Evolutionary conservation across 2,113 vertebrate species (phyloP), one percentile per base, ranked within the genome.

Genomic region (Australoheros scitulus): DNA sequence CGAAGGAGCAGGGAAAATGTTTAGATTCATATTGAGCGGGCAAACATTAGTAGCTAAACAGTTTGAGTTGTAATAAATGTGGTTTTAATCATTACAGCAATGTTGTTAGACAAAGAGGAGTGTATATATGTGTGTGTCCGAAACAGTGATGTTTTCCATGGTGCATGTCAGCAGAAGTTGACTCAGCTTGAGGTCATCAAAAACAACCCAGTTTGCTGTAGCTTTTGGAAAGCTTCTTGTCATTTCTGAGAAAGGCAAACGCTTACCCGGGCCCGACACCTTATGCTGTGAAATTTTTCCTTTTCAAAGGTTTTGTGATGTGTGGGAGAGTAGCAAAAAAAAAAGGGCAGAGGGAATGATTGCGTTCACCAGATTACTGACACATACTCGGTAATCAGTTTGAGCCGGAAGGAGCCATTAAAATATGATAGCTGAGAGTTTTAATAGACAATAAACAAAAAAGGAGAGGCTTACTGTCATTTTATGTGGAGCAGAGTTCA

Each of bases 1-100:
- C 90, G 87, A 84, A 90, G 85, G 83, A 86, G 85, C 86, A 82
- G 87, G 90, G 90, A 89, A 94, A 91, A 92, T 91, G 89, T 93
- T 93, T 92, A 64, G 80, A 87, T 84, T 89, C 70, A 29, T 41
- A 50, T 74, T 15, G 70, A 81, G 74, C 11, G 20, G 79, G 56
- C 81, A 86, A 86, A 89, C 82, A 81, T 41, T 6, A 61, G 74
- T 81, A 52, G 65, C 75, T 72, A 86, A 78, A 86, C 47, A 41
- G 20, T 24, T 61, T 17, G 52, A 77, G 52, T 65, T 43, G 61
- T 58, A 83, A 59, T 78, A 14, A 65, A 61, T 81, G 61, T 22
- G 18, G 20, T 70, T 82, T 77, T 17, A 77, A 82, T 76, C 18
- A 24, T 61, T 47, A 50, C 11, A 34, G 22, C 5, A 34, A 50